Conservation (phyloP, 2,888 invertebrate species). For the Habrosyne pyritoides region DNA sequence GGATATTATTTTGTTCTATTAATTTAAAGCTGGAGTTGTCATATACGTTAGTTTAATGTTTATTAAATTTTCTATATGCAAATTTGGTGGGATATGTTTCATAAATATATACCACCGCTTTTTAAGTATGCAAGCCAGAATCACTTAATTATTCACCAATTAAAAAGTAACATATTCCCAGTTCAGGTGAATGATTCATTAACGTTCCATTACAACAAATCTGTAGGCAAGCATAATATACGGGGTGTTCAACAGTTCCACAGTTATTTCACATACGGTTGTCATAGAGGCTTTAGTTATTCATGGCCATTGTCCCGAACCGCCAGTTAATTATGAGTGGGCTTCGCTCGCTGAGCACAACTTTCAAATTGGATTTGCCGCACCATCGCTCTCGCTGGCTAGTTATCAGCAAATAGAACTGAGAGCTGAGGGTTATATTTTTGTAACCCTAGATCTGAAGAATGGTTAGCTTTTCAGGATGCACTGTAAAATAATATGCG, state of each 20-base stretch:
- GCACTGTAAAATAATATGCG: not conserved
- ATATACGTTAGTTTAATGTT: not conserved
- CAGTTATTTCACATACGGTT: slow-evolving; percentile 32
- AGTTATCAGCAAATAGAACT: slow-evolving; percentile 20
- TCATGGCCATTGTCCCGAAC: slow-evolving; percentile 57
- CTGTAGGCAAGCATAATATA: not conserved
- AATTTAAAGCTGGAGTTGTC: not conserved
- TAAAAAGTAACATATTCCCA: not conserved
- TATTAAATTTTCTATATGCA: too few species aligned
- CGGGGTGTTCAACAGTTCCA: slow-evolving; percentile 26
- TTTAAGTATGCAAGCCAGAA: not conserved
- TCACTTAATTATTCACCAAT: too few species aligned
- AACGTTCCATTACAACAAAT: not conserved
- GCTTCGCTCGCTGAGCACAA: slow-evolving; percentile 47
- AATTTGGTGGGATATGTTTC: too few species aligned
- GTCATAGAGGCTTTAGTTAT: slow-evolving; percentile 58
- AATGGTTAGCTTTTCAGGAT: not conserved
- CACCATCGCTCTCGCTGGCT: slow-evolving; percentile 45
- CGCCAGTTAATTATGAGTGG: slow-evolving; percentile 68
- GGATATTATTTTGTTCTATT: not conserved
- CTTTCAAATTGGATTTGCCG: slow-evolving; percentile 72
- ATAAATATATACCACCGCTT: too few species aligned
- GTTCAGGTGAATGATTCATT: not conserved
- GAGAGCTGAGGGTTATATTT: not conserved
- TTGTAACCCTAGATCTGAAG: not conserved